phyloP scores from a whole-genome alignment of 2,888 invertebrate species.

The Melipona bicolor region DNA sequence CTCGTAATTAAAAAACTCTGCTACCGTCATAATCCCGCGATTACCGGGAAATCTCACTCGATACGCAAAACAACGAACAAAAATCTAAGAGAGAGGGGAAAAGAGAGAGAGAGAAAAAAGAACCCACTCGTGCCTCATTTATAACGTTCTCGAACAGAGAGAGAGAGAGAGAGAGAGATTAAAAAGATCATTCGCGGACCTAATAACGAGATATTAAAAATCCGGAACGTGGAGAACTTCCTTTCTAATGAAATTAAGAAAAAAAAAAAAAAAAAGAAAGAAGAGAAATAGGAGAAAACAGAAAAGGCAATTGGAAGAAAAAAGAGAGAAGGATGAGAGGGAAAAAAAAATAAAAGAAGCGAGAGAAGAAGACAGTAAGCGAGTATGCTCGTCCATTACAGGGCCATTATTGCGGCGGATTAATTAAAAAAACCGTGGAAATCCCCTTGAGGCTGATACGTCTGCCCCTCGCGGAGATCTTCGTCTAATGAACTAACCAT shows the following conservation, averaged over 20 bases:
- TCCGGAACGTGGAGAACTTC: background rate
- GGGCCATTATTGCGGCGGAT: conserved; percentile 44
- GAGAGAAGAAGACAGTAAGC: background rate
- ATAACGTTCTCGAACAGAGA: background rate
- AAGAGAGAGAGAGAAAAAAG: background rate
- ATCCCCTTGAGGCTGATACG: conserved; percentile 37
- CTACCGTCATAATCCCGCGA: background rate
- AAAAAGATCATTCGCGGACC: background rate
- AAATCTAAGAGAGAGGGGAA: background rate
- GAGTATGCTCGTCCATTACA: conserved; percentile 23
- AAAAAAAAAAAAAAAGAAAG: background rate
- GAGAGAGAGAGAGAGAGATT: background rate
- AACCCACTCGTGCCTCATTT: background rate
- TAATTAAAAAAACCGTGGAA: conserved; percentile 53
- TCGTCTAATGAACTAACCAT: conserved; percentile 64
- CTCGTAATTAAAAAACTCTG: conserved; percentile 5
- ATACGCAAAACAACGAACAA: background rate
- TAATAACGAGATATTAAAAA: conserved; percentile 5
- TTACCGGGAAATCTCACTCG: background rate
- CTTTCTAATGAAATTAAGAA: background rate
- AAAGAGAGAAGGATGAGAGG: background rate
- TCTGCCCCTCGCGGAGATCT: conserved; percentile 38
- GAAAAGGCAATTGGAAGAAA: background rate
- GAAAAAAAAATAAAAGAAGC: background rate
- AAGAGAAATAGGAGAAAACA: background rate